Base-by-base conservation (phyloP, 2,888 invertebrate genomes). In the Hermodice carunculata region DNA sequence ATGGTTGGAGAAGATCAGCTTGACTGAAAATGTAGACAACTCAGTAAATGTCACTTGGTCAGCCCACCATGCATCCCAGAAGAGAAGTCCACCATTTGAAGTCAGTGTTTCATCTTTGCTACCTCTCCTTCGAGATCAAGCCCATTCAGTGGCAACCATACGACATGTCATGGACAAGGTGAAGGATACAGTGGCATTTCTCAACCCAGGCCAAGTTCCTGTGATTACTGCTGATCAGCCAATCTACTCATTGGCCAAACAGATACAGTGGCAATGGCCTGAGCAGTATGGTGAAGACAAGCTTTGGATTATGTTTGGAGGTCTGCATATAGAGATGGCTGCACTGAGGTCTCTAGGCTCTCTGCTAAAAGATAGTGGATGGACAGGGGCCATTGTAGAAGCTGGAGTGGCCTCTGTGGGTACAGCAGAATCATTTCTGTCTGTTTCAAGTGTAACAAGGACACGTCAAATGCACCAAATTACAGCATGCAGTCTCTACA, bases 321-420 rank as follows among this genome's bases (percentile, higher is more conserved):
- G 79, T 3, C 65, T 81, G 37, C 79, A 81, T 61, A 78, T 75
- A 52, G 79, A 81, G 54, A 76, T 78, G 70, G 76, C 77, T 14
- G 62, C 70, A 19, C 59, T 77, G 60, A 75, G 67, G 51, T 63
- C 71, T 2, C 32, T 79, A 19, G 79, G 78, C 11, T 60, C 63
- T 43, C 61, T 67, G 44, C 60, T 80, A 5, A 44, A 74, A 26
- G 74, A 64, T 28, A 75, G 73, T 66, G 80, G 78, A 3, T 71
- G 70, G 74, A 69, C 68, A 44, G 42, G 52, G 14, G 66, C 64
- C 32, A 53, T 75, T 3, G 66, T 67, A 6, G 63, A 70, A 40
- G 70, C 73, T 48, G 66, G 57, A 24, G 53, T 75, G 31, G 69
- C 75, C n/a, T 51, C 74, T 11, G 24, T 71, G 46, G 78, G 78